Base-by-base conservation (phyloP, 2,888 invertebrate genomes). In the Congeria kusceri region DNA sequence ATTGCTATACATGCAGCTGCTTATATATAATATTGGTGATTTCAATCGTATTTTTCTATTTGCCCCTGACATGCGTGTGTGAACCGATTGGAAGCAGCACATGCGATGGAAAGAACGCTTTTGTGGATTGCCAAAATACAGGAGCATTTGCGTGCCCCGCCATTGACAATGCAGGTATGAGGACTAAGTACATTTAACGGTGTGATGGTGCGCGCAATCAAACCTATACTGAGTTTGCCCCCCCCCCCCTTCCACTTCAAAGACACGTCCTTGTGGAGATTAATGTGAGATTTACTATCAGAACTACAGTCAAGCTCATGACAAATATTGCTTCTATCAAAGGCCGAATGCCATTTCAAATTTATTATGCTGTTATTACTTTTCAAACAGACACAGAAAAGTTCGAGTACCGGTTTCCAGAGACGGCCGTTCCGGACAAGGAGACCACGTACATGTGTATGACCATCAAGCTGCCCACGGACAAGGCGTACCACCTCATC, bases 361-460 rank as follows among this genome's bases (percentile, higher is more conserved):
- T n/a, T n/a, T n/a, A n/a, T n/a, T n/a, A n/a, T n/a, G n/a, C n/a
- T n/a, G n/a, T n/a, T n/a, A 59, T n/a, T 27, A 27, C 18, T 39
- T 15, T 28, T 27, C 28, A 32, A 57, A 28, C 47, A 72, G 65
- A 65, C n/a, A 65, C 65, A 15, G 57, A 58, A 23, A 65, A 65
- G 25, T 59, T 25, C 58, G 79, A 79, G 0, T 27, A 83, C 3
- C 58, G 61, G 3, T 69, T 86, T 13, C 86, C 85, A 0, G 29
- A 61, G 23, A 84, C 84, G 0, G 46, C 56, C 0, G 86, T 89
- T 7, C 89, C 89, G 1, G 68, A 70, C 1, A 25, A 77, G 44
- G 79, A 77, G 44, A 88, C 88, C 5, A 85, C 88, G 0, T 89
- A 89, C 68, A 76, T 68, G 66, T 89, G 89, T 67, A 83, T 87